These are phyloP conservation scores for Acrocyrtus sp. DNA, from an alignment of 2,888 invertebrate species.

Conservation along the genomic window DNA sequence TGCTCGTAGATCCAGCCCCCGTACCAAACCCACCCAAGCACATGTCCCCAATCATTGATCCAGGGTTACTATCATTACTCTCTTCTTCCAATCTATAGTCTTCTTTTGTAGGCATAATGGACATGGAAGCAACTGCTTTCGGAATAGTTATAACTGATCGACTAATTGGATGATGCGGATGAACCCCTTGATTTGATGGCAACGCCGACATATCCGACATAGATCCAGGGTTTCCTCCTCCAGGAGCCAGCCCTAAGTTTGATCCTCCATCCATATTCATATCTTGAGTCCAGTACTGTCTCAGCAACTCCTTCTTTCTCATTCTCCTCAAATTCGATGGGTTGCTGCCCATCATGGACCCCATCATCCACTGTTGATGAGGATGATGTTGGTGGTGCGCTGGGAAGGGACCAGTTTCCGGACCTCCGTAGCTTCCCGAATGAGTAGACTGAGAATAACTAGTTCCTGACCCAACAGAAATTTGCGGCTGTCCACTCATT, in stretches of 20 bases:
- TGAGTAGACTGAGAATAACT: constrained; percentile 67
- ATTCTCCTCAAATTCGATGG: constrained; percentile 83
- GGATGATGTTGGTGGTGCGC: constrained; percentile 37
- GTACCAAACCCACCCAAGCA: neutral
- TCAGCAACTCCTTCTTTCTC: constrained; percentile 88
- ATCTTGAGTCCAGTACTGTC: constrained; percentile 87
- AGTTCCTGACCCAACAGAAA: constrained; percentile 12
- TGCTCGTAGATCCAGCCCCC: neutral
- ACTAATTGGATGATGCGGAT: constrained; percentile 68
- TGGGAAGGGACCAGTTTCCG: constrained; percentile 27
- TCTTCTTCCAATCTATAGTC: constrained; percentile 71
- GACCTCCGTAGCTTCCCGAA: neutral
- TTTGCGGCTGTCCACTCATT: constrained; percentile 9
- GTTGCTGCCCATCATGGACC: constrained; percentile 53
- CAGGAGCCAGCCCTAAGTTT: constrained; percentile 68
- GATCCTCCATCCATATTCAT: constrained; percentile 85
- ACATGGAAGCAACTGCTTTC: constrained; percentile 90
- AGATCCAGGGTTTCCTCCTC: constrained; percentile 68
- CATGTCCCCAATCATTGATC: constrained; percentile 6
- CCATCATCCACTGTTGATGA: constrained; percentile 39
- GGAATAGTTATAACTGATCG: constrained; percentile 84
- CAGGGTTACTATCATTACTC: constrained; percentile 19
- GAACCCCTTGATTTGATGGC: constrained; percentile 66
- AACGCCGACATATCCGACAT: constrained; percentile 65
- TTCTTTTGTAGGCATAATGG: constrained; percentile 85